Conservation (phyloP, 2,797 vertebrate genomes). For the Rhynchotus rufescens region DNA sequence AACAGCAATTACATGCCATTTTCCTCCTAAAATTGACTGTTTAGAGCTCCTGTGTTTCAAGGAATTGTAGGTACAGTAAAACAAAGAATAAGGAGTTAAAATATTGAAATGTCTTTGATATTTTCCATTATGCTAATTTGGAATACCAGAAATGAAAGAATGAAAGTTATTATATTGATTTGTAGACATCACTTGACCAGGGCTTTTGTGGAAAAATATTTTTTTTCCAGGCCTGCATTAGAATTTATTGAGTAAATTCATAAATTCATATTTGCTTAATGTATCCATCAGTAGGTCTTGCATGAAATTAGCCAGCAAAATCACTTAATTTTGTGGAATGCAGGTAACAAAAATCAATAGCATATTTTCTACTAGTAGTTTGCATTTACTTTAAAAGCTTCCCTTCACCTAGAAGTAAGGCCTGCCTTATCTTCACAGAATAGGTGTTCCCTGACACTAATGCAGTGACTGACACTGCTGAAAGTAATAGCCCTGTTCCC, state of each 20-base stretch:
- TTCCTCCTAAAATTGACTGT: background rate
- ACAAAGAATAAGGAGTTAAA: background rate
- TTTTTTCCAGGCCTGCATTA: background rate
- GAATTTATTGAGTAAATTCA: conserved; percentile 14
- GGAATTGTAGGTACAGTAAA: background rate
- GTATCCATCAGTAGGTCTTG: conserved; percentile 2
- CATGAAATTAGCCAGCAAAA: conserved; percentile 55
- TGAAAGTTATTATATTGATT: background rate
- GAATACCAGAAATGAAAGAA: background rate
- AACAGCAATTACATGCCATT: background rate
- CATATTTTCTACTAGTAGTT: conserved; percentile 51
- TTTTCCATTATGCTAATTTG: background rate
- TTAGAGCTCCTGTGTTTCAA: background rate
- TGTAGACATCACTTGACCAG: background rate
- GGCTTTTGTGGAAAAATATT: background rate
- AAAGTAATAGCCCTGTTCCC: conserved; percentile 63
- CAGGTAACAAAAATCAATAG: conserved; percentile 68
- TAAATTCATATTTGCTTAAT: conserved; percentile 42
- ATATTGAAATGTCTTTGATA: background rate
- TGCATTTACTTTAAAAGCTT: conserved; percentile 67
- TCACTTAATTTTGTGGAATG: conserved; percentile 63
- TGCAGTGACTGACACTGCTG: conserved; percentile 58
- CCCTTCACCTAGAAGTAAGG: conserved; percentile 57
- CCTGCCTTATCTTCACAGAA: conserved; percentile 42
- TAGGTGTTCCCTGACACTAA: conserved; percentile 61